Conservation (phyloP, 2,113 vertebrate genomes). For the Larimichthys crocea region DNA sequence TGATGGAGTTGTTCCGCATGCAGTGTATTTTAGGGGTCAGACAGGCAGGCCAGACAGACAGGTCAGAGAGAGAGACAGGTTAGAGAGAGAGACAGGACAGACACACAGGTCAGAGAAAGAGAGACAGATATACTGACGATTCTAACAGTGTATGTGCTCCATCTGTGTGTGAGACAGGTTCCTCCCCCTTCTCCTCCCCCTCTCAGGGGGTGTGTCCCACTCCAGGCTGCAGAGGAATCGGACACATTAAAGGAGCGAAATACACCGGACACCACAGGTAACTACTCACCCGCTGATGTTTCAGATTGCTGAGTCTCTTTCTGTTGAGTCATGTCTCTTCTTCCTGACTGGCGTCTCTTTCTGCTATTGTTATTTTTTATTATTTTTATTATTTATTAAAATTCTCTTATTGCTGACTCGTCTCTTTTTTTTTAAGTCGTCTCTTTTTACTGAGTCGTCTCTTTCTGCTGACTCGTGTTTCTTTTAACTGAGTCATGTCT, state of each 20-base stretch:
- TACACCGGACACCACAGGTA: slow-evolving; percentile 85
- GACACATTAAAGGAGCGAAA: slow-evolving; percentile 86
- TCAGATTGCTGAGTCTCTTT: neutral
- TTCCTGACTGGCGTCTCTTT: neutral
- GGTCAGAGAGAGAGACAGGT: neutral
- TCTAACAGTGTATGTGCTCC: neutral
- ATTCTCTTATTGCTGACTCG: neutral
- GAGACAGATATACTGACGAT: neutral
- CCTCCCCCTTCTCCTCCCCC: slow-evolving; percentile 69
- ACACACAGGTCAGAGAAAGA: neutral
- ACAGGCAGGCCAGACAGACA: slow-evolving; percentile 6
- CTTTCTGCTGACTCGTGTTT: neutral
- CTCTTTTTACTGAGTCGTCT: neutral
- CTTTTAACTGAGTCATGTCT: neutral
- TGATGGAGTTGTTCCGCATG: too few relatives aligned
- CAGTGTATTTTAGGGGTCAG: slow-evolving; percentile 19
- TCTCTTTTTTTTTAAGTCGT: neutral
- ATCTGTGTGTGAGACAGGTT: slow-evolving; percentile 61
- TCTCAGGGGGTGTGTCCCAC: slow-evolving; percentile 85
- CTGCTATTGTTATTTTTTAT: too few relatives aligned
- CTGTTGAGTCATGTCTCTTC: neutral
- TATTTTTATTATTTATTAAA: too few relatives aligned
- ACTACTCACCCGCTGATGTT: neutral
- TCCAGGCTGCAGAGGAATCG: slow-evolving; percentile 83
- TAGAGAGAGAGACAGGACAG: neutral